phyloP scores from a whole-genome alignment of 2,888 invertebrate genomes.

The Carpatolechia fugitivella region DNA sequence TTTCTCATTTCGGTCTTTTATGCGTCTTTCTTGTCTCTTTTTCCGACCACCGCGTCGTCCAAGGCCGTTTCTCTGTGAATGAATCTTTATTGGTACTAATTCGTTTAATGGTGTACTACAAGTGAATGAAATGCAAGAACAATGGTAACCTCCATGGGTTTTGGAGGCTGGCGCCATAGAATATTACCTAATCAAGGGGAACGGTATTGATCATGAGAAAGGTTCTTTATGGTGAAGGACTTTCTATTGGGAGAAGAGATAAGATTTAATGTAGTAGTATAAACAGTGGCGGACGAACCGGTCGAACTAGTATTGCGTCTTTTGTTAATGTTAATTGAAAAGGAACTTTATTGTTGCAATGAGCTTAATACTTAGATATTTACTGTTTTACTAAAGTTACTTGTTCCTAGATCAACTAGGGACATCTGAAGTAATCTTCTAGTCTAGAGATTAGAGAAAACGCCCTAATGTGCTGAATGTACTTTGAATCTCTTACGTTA shows the following conservation, averaged over 20 bases:
- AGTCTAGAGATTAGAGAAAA: no score
- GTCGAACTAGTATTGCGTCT: no score
- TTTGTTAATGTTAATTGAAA: no score
- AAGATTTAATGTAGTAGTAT: neutral
- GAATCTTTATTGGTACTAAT: constrained; percentile 59
- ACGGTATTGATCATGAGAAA: neutral
- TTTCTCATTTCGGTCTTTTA: neutral
- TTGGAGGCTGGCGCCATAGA: constrained; percentile 45
- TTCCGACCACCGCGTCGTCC: constrained; percentile 24
- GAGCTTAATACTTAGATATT: no score
- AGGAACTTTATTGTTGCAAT: no score
- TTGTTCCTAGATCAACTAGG: no score
- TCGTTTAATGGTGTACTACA: constrained; percentile 42
- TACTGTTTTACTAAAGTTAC: no score
- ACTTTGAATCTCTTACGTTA: no score
- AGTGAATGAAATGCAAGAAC: constrained; percentile 56
- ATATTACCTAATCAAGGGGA: constrained; percentile 32
- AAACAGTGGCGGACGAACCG: no score
- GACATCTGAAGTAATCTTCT: no score
- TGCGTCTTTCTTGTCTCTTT: neutral
- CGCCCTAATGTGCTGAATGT: no score
- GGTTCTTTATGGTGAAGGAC: neutral
- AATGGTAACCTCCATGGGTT: constrained; percentile 32
- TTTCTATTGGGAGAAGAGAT: neutral
- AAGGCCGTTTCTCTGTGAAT: constrained; percentile 28